Base-by-base conservation (phyloP, 37 sponge, comb jelly and placozoan species). In the Mnemiopsis leidyi region DNA sequence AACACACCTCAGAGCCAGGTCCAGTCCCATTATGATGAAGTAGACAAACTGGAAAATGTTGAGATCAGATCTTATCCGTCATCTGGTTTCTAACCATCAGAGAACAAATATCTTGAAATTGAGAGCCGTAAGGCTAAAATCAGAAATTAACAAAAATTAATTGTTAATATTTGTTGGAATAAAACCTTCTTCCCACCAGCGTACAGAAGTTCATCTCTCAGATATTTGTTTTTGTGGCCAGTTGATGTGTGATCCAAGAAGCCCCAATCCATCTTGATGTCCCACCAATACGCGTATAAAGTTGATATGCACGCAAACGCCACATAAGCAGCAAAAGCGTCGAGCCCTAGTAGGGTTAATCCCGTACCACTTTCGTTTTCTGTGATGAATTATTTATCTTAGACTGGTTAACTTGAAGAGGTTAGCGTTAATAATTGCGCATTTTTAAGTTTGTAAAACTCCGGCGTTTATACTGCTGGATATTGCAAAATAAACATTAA, bases 181-280 rank as follows among this genome's bases (percentile, higher is more conserved):
- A n/a, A n/a, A n/a, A n/a, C n/a, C 93, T 94, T 96, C 31, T 48
- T 85, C 1, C 90, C 90, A 0, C 90, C 82, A 0, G 92, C 48
- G 83, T 96, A 99, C 35, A 96, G 37, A 3, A 95, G 69, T 0
- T 93, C 94, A 23, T 95, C 92, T 18, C 97, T 76, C 0, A 99
- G 93, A 32, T 85, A 92, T 25, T 92, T 69, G 76, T 94, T 37
- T 30, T 90, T 92, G 35, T 93, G 90, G 2, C 61, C 90, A 3
- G 90, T 85, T 9, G 90, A 85, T 1, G 90, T 85, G 90, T 85
- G 83, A 16, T 95, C 69, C 32, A 95, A 93, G 67, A 99, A 93
- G 32, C 97, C 97, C 99, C 99, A 99, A 94, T 99, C 99, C 94
- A 94, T 95, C 93, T 93, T 92, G 0, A 99, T 34, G 83, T 99